Base-by-base conservation (phyloP, 2,113 vertebrate species). In the Zosterops hypoxanthus region DNA sequence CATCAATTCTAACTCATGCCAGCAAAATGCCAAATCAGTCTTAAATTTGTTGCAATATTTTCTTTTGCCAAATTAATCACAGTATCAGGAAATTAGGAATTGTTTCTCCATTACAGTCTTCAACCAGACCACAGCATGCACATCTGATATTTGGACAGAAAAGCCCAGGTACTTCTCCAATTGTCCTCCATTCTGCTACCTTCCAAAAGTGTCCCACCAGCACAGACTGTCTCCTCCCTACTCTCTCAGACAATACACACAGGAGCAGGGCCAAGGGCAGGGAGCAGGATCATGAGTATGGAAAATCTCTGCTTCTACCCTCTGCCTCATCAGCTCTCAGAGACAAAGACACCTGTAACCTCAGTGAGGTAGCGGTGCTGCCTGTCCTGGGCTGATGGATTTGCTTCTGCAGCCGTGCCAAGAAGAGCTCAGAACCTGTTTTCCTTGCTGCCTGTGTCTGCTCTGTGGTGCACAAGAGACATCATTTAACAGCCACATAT, bases 401-500 rank as follows among this genome's bases (percentile, higher is more conserved):
- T 46, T 0, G 8, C 64, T 73, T 26, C 42, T 0, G 72, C 72
- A 85, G 87, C 91, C 73, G 46, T 72, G 73, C 84, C 1, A 19
- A 75, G 36, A 83, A 91, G 71, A 42, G 36, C 53, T 53, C 73
- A 5, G 82, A 0, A 29, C 82, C 53, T 23, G 56, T 79, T 94
- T 63, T 18, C 0, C 71, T 87, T 64, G 53, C 81, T 20, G 65
- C 26, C 3, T 22, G 19, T 68, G 82, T 77, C 92, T 94, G 88
- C 88, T 96, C 52, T n/a, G 49, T 20, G 23, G 49, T 81, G 88
- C 92, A 94, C 59, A 88, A 81, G 71, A 96, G 79, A 78, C 68
- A 90, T 73, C 79, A 36, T 79, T 52, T 84, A 96, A 94, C 88
- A 95, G 82, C 76, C 69, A 90, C 86, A 72, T 53, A 95, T 71